A percentile compares a stretch with the other conserved stretches of the same genome.
phyloP scores from a whole-genome alignment of 2,797 vertebrate genomes.

The Phrynocephalus vlangalii region DNA sequence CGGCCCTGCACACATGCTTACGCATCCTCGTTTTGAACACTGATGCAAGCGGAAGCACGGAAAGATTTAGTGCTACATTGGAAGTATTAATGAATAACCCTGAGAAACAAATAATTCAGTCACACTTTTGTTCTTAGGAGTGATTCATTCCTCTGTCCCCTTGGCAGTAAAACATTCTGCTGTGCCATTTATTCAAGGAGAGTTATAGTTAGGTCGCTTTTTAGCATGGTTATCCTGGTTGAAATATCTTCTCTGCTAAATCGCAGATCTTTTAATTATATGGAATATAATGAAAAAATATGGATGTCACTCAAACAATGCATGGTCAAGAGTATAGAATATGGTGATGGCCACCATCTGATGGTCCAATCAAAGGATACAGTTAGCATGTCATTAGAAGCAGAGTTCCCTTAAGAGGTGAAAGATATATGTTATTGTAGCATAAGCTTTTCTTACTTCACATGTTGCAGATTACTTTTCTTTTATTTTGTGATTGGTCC shows the following conservation, averaged over 20 bases:
- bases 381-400: no score
- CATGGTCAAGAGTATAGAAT: no score
- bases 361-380: no score
- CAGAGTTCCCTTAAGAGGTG: no score
- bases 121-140: not conserved
- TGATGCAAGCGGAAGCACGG: conserved; percentile 34
- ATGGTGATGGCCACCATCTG: not conserved
- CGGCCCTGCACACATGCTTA: not conserved
- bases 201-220: not conserved
- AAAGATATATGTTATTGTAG: no score
- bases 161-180: not conserved
- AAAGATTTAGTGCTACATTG: not conserved
- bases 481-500: no score
- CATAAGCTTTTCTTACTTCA: no score
- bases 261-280: no score
- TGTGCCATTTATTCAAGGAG: not conserved
- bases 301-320: no score
- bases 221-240: not conserved
- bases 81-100: conserved; percentile 10
- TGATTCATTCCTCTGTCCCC: not conserved
- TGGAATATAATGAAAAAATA: no score
- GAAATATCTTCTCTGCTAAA: not conserved
- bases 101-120: not conserved
- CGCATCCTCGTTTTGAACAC: conserved; percentile 40
- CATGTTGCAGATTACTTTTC: no score